These are phyloP conservation scores for Chalcosyrphus nemorum DNA, from an alignment of 2,888 invertebrate genomes.

Conservation along the genomic window DNA sequence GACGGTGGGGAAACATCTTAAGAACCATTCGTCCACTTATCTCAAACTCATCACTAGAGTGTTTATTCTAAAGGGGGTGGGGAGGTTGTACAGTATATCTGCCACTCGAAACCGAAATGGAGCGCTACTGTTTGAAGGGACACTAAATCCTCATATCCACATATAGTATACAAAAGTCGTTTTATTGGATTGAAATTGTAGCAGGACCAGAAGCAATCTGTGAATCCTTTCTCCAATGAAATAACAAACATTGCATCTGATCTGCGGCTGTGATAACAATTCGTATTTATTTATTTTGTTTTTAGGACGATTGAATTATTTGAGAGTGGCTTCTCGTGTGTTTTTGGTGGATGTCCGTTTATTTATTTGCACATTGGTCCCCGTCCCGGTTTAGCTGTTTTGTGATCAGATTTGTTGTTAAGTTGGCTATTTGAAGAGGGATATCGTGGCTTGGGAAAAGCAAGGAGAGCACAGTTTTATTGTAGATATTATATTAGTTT, in stretches of 20 bases:
- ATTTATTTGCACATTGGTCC: slow-evolving; percentile 45
- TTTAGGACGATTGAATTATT: slow-evolving; percentile 56
- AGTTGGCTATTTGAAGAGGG: background rate
- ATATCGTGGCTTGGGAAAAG: background rate
- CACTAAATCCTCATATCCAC: slow-evolving; percentile 55
- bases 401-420: background rate
- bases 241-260: slow-evolving; percentile 63
- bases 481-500: too few relatives aligned
- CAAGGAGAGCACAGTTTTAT: too few relatives aligned
- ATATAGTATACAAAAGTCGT: slow-evolving; percentile 48
- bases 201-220: slow-evolving; percentile 61
- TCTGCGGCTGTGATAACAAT: slow-evolving; percentile 65
- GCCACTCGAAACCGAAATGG: slow-evolving; percentile 9
- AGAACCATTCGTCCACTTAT: slow-evolving; percentile 58
- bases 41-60: slow-evolving; percentile 66
- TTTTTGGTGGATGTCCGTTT: slow-evolving; percentile 25
- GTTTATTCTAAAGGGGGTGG: slow-evolving; percentile 43
- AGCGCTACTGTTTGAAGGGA: slow-evolving; percentile 36
- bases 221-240: slow-evolving; percentile 56
- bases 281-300: slow-evolving; percentile 56
- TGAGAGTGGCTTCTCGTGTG: slow-evolving; percentile 38
- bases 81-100: background rate
- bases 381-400: slow-evolving; percentile 30
- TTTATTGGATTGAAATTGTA: slow-evolving; percentile 63
- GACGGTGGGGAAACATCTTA: slow-evolving; percentile 2